A percentile compares a stretch with the other conserved stretches of the same genome.
phyloP scores from a whole-genome alignment of 2,888 invertebrate genomes.

The Acrobasis repandana region DNA sequence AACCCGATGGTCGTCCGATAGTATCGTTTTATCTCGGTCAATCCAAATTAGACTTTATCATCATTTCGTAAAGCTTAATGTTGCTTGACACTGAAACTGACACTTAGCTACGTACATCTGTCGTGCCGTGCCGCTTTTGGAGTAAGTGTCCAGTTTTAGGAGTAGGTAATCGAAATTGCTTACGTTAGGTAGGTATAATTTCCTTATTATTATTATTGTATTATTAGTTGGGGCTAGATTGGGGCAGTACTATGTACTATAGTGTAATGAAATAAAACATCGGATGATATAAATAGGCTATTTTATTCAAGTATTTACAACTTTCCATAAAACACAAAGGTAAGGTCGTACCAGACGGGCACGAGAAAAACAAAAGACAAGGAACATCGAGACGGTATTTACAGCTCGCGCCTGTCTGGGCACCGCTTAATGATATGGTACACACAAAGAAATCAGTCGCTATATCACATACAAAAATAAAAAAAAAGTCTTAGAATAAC shows the following conservation, averaged over 20 bases:
- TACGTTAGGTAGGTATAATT: background rate
- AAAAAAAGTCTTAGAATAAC: slow-evolving; percentile 25
- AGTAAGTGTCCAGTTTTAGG: too few relatives aligned
- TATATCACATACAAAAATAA: slow-evolving; percentile 45
- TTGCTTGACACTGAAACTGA: too few relatives aligned
- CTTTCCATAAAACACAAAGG: slow-evolving; percentile 41
- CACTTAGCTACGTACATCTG: too few relatives aligned
- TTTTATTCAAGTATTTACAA: slow-evolving; percentile 63
- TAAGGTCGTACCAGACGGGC: slow-evolving; percentile 24
- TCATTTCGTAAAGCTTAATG: too few relatives aligned
- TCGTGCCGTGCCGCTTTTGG: too few relatives aligned
- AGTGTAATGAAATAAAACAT: slow-evolving; percentile 35
- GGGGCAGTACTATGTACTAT: too few relatives aligned
- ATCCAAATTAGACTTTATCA: too few relatives aligned
- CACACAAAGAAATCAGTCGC: slow-evolving; percentile 49
- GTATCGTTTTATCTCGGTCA: too few relatives aligned
- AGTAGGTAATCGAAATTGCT: too few relatives aligned
- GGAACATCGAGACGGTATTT: slow-evolving; percentile 35
- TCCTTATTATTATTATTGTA: too few relatives aligned
- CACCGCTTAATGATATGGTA: slow-evolving; percentile 46
- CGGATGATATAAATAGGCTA: slow-evolving; percentile 48
- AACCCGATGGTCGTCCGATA: too few relatives aligned
- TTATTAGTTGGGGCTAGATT: too few relatives aligned
- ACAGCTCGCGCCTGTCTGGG: slow-evolving; percentile 29
- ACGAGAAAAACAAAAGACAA: slow-evolving; percentile 31